Conservation (phyloP, 2,113 vertebrate species). For the Calidris pugnax region DNA sequence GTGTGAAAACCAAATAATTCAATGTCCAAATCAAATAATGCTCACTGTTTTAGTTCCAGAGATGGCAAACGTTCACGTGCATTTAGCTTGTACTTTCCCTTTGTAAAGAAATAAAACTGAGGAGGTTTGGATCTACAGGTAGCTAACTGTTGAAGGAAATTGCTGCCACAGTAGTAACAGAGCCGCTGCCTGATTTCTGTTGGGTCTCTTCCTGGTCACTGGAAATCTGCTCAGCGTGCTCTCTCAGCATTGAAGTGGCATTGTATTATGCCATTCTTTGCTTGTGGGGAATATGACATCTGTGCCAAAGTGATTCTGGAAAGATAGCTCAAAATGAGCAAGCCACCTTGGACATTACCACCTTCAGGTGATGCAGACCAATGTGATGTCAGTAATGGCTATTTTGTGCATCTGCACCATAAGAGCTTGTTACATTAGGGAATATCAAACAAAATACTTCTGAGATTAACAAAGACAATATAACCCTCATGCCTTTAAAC, state of each 20-base stretch:
- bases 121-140: not conserved
- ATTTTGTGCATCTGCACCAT: not conserved
- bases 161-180: not conserved
- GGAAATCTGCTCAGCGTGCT: not conserved
- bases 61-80: rapidly evolving
- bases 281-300: not conserved
- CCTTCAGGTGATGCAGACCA: not conserved
- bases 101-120: not conserved
- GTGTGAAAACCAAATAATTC: not conserved
- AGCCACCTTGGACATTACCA: not conserved
- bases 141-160: not conserved
- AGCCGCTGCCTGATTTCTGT: not conserved
- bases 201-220: not conserved
- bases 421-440: not conserved
- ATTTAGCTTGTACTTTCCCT: not conserved
- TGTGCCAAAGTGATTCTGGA: not conserved
- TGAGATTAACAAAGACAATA: not conserved
- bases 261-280: not conserved
- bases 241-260: not conserved
- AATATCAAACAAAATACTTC: not conserved
- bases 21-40: not conserved
- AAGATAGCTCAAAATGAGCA: not conserved
- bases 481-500: not conserved
- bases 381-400: not conserved
- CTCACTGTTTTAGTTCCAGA: not conserved